Evolutionary conservation across 2,888 invertebrate species (phyloP), one percentile per base, ranked within the genome.

Genomic region (Latheticus oryzae): DNA sequence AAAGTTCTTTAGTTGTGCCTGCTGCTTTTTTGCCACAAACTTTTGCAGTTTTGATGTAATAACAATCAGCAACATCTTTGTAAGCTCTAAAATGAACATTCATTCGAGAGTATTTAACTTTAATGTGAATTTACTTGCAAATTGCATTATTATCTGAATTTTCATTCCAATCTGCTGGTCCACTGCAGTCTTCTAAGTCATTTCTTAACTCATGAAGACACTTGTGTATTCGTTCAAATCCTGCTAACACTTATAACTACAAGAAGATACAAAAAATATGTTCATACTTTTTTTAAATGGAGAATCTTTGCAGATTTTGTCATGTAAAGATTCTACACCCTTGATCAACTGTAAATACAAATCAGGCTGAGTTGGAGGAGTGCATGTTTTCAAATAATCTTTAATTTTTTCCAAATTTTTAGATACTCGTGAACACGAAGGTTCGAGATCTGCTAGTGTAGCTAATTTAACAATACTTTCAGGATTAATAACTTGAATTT

Each of bases 81-180:
- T 79, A 83, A 21, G 71, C 72, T 50, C 81, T 82, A 63, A 75
- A 48, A 47, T 4, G 28, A 26, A 26, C 9, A 13, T 26, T 43
- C 21, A 38, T 12, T 5, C 12, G 4, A 33, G 12, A 13, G 3
- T 11, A 21, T 15, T 13, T 12, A 26, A 9, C 12, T 43, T 28
- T 26, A 42, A 37, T 2, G 5, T 3, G 3, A 1, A n/a, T 12
- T 32, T 50, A 56, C 56, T 75, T 74, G 73, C 84, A 84, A 16
- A 81, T 73, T 50, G 74, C 69, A n/a, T 68, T 63, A 23, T 72
- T 63, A 51, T 80, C 79, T 12, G 69, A 65, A 40, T 78, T 76
- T 70, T 84, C 83, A 58, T 78, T 81, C 84, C 84, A 84, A 70
- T 84, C 84, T 1, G 82, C 76, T 2, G 80, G 76, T 0, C 82